Base-by-base conservation (phyloP, 92 coral and sea anemone genomes). In the Porites divaricata region DNA sequence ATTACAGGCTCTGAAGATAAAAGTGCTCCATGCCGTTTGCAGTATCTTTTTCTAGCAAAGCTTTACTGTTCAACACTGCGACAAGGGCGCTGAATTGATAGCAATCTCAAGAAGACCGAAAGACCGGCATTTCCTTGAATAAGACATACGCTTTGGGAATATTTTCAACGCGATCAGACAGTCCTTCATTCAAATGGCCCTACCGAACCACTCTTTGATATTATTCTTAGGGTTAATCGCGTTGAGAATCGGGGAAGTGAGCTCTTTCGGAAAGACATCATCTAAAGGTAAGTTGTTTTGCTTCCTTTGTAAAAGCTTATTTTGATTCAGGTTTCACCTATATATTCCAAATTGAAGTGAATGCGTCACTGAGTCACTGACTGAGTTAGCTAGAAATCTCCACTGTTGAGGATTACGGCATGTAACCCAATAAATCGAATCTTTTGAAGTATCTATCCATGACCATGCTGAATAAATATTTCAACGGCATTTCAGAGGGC, bases 1-100 rank as follows among this genome's bases (percentile, higher is more conserved):
- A 82, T 89, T 89, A 85, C 92, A 85, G 58, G 35, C 69, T 78
- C 62, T 22, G 67, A 78, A 79, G 92, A 89, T 89, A 79, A 85
- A 16, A 76, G 80, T 89, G 89, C 89, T 89, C 63, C 72, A 72
- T 50, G 63, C 63, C 63, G 61, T 25, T 72, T 72, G 61, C 63
- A 41, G 71, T 72, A 61, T 82, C 67, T 70, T 79, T 82, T 71
- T 50, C 45, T 52, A 35, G 65, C 21, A 53, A 67, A 20, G 19
- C 51, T 71, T 21, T 53, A 14, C 15, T 10, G 59, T 63, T 11
- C 16, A 22, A 21, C 20, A 58, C 8, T 71, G 12, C 1, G 17
- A 7, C 41, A 72, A 62, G 19, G 16, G 68, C 9, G 41, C 62
- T 81, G 61, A 14, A 35, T 48, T 63, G 70, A 70, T 62, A 41